Percentiles rank a stretch among this genome's conserved stretches.
Conservation (phyloP, 1,140 invertebrate genomes). For the Atta colombica region DNA sequence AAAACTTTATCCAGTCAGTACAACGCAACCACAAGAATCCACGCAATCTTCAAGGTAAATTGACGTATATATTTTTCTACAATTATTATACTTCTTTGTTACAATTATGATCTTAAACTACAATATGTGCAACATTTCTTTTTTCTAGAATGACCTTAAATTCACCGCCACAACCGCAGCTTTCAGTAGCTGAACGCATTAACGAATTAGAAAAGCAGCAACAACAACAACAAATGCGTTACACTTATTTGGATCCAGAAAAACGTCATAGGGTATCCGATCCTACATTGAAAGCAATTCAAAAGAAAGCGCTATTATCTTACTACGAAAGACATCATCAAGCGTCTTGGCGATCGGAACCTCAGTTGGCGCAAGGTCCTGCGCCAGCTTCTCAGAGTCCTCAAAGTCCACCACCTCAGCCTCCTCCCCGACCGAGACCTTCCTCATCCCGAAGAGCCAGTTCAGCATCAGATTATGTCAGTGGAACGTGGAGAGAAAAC, state of each 20-base stretch:
- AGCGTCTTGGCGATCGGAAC: conserved; percentile 89
- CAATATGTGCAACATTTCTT: conserved; percentile 2
- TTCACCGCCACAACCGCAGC: conserved; percentile 86
- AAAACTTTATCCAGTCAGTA: conserved; percentile 83
- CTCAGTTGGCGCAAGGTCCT: conserved; percentile 86
- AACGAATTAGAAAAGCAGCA: conserved; percentile 90
- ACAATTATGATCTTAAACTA: neutral
- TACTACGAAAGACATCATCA: conserved; percentile 93
- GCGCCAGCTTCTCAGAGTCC: conserved; percentile 82
- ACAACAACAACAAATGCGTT: conserved; percentile 87
- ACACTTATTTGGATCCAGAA: conserved; percentile 92
- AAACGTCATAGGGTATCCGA: conserved; percentile 92
- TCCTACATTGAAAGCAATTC: conserved; percentile 93
- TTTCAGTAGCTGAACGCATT: conserved; percentile 92
- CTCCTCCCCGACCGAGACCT: conserved; percentile 87
- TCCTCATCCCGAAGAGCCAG: conserved; percentile 88
- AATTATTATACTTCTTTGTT: conserved; percentile 16
- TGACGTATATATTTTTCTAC: neutral
- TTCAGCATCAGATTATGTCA: conserved; percentile 90
- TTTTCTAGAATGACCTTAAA: conserved; percentile 78
- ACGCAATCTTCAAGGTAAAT: conserved; percentile 71
- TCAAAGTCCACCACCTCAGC: conserved; percentile 87
- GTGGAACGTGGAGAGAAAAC: conserved; percentile 83
- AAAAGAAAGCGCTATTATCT: conserved; percentile 94
- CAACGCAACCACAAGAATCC: conserved; percentile 79